Base-by-base conservation (phyloP, 37 sponge, comb jelly and placozoan species). In the Petrosia ficiformis region DNA sequence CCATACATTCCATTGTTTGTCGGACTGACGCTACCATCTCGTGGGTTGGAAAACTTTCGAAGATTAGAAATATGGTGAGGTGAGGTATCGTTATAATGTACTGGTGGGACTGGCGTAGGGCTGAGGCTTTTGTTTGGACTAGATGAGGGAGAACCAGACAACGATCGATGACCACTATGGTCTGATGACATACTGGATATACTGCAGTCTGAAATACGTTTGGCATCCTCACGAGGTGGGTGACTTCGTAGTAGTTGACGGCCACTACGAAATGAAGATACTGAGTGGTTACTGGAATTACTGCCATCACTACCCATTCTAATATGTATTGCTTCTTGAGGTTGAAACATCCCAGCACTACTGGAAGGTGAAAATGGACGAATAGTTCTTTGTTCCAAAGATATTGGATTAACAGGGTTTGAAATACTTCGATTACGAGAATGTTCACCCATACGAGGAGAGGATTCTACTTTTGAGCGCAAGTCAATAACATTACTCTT, bases 401-500 rank as follows among this genome's bases (percentile, higher is more conserved):
- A 19, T 19, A 48, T 48, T 5, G 63, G 63, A 29, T 26, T 26
- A 29, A 26, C n/a, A 8, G 63, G 63, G 28, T n/a, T 61, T 26
- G 63, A 61, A n/a, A 11, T n/a, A 61, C 63, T 61, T 22, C 63
- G 14, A 5, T 61, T 24, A 26, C n/a, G 11, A 61, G 28, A 24
- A 5, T 61, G 63, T 19, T 8, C 54, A 48, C 54, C 54, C 14
- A 14, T 8, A 19, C 8, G 8, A 19, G 14, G 8, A 48, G 14
- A 19, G 14, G 54, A 14, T 48, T 19, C 8, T 14, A 48, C 14
- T 14, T 48, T 48, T 40, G 79, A 78, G 0, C 88, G 82, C 30
- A 87, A 33, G 64, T 87, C 88, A 72, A 87, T 77, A 39, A 87
- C 72, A 57, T 82, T 83, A 16, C 44, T 22, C 42, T 77, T 77